Evolutionary conservation across 2,113 vertebrate species (phyloP).

Genomic region (Scophthalmus maximus): DNA sequence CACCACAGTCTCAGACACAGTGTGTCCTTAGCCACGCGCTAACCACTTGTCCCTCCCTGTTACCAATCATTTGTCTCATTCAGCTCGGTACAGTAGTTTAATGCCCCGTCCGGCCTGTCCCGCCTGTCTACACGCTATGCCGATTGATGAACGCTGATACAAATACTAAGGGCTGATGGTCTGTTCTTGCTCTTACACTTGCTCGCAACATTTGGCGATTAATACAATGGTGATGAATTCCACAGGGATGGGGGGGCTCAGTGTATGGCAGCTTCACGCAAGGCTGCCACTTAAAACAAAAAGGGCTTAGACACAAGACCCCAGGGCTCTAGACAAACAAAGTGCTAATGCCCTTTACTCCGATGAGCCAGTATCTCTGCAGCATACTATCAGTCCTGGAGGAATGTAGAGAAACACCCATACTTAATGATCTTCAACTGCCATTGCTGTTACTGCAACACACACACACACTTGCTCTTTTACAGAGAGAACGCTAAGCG

Average conservation of each 20-base stretch:
- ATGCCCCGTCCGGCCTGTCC: slow-evolving; percentile 6
- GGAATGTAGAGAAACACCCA: slow-evolving; percentile 58
- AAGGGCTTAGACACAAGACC: slow-evolving; percentile 69
- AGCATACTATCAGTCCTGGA: slow-evolving; percentile 63
- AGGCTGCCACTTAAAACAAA: slow-evolving; percentile 76
- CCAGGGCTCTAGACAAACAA: slow-evolving; percentile 60
- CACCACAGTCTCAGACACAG: slow-evolving; percentile 44
- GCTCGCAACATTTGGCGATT: slow-evolving; percentile 38
- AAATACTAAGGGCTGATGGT: slow-evolving; percentile 42
- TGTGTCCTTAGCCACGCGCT: slow-evolving; percentile 33
- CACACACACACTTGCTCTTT: slow-evolving; percentile 27
- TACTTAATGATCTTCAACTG: slow-evolving; percentile 73
- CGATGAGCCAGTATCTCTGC: slow-evolving; percentile 67
- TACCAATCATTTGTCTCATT: slow-evolving; percentile 37
- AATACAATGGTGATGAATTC: slow-evolving; percentile 57
- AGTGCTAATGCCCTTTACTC: slow-evolving; percentile 73
- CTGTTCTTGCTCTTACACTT: slow-evolving; percentile 5
- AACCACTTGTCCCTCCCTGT: slow-evolving; percentile 34
- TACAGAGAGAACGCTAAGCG: slow-evolving; percentile 49
- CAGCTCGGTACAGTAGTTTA: slow-evolving; percentile 23
- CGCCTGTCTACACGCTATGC: slow-evolving; percentile 11
- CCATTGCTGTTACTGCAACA: slow-evolving; percentile 27
- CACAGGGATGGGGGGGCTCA: slow-evolving; percentile 51
- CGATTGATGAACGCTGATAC: slow-evolving; percentile 38
- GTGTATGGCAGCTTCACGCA: slow-evolving; percentile 61